These are phyloP conservation scores for Cyclopterus lumpus DNA, from an alignment of 2,797 vertebrate species.

Conservation along the genomic window DNA sequence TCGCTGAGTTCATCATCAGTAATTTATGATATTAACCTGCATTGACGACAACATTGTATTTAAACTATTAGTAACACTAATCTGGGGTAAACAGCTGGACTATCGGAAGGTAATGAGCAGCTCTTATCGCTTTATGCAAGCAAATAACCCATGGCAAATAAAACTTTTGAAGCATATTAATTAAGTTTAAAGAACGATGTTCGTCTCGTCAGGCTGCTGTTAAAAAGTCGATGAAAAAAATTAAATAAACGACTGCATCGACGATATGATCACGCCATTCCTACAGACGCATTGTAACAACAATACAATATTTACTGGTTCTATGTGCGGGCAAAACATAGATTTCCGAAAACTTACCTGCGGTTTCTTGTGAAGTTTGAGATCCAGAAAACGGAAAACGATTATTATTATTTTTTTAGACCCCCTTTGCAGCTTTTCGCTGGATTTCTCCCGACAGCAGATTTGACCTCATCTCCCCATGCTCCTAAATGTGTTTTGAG, in stretches of 20 bases:
- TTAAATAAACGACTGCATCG: background rate
- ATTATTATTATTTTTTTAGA: background rate
- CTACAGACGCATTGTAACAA: background rate
- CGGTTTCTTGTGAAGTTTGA: conserved; percentile 38
- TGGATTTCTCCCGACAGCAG: background rate
- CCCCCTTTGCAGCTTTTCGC: conserved; percentile 24
- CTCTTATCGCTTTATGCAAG: background rate
- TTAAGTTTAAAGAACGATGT: background rate
- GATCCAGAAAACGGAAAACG: background rate
- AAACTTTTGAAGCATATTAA: conserved; percentile 20
- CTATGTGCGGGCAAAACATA: too few species aligned
- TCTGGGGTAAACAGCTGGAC: conserved; percentile 8
- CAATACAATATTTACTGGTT: background rate
- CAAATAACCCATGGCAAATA: background rate
- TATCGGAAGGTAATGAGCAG: background rate
- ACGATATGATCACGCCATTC: too few species aligned
- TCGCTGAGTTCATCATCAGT: background rate
- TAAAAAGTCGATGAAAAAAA: background rate
- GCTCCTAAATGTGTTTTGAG: background rate
- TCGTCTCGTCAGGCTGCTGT: background rate
- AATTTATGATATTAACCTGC: conserved; percentile 15
- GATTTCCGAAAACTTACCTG: conserved; percentile 47
- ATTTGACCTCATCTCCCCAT: background rate
- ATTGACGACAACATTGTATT: background rate
- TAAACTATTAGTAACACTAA: conserved; percentile 6